Base-by-base conservation (phyloP, 2,888 invertebrate genomes). In the Sepiola atlantica region DNA sequence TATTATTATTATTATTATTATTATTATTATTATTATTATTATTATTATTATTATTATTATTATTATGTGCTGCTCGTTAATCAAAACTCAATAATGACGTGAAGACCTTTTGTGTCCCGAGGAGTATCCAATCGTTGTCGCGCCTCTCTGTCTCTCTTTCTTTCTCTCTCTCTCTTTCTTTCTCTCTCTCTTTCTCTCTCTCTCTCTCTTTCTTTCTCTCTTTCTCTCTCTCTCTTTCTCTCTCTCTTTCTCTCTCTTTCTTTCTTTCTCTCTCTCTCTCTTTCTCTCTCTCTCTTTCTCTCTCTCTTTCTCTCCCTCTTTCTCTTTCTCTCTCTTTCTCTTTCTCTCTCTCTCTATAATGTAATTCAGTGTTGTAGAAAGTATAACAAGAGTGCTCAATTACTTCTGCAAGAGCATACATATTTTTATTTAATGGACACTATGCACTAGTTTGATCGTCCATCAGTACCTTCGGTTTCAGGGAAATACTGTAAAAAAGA, bases 71-170 rank as follows among this genome's bases (percentile, higher is more conserved):
- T 14, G 32, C 16, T n/a, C 16, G 16, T 77, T 77, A 77, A 77
- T 77, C 77, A 77, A n/a, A 77, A 77, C n/a, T 77, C n/a, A n/a
- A 77, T 77, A n/a, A n/a, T 77, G 77, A n/a, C 28, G n/a, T n/a
- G 10, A n/a, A 77, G 77, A 77, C n/a, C 77, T 77, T 77, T 77
- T 32, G 18, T 77, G 32, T 14, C 14, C 32, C 16, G 77, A n/a
- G 14, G 77, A 32, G 32, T n/a, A 32, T 77, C n/a, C 14, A 77
- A 77, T 77, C 77, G 77, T 16, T 77, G n/a, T 18, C 45, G 45
- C 45, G 45, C 45, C 2, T 45, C 45, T 45, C 45, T 45, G 4
- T 45, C n/a, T 28, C 77, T 16, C 14, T 4, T n/a, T 77, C 77
- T 77, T n/a, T 16, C 77, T 57, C 57, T 57, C 57, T 57, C 57